Evolutionary conservation across 1,140 invertebrate genomes (phyloP).

Genomic region (Panagrolaimus sp.): DNA sequence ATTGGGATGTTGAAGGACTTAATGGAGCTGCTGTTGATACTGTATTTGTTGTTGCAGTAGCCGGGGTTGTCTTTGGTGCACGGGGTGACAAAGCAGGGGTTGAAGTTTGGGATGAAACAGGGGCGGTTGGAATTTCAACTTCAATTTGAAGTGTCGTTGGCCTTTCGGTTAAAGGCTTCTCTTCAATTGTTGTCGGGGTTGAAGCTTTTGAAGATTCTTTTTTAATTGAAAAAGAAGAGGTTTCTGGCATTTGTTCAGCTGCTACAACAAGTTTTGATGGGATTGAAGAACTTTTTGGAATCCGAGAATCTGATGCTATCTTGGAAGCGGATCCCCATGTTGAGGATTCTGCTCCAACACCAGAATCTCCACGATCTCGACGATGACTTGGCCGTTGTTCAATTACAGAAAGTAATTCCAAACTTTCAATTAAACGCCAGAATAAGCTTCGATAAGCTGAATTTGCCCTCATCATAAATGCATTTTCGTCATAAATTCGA

Average conservation of each 20-base stretch:
- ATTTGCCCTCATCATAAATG: constrained; percentile 50
- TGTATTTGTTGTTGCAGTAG: neutral
- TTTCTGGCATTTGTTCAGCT: neutral
- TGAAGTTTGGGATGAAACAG: neutral
- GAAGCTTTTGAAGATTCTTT: neutral
- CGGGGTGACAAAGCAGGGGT: no score
- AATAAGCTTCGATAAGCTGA: constrained; percentile 53
- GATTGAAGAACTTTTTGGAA: constrained; percentile 55
- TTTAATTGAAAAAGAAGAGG: neutral
- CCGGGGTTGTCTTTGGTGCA: neutral
- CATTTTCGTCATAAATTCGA: constrained; percentile 42
- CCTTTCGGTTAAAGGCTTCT: neutral
- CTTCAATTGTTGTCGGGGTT: neutral
- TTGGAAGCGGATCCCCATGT: constrained; percentile 28
- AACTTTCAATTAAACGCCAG: constrained; percentile 51
- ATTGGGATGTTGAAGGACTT: neutral
- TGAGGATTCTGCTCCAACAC: constrained; percentile 13
- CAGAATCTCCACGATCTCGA: constrained; percentile 9
- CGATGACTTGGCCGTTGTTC: constrained; percentile 24
- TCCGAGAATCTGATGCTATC: constrained; percentile 48
- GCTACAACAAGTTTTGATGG: constrained; percentile 36
- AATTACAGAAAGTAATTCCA: constrained; percentile 55
- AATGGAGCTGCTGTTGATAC: neutral
- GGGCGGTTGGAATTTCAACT: neutral
- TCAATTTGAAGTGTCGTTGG: constrained; percentile 6